Evolutionary conservation across 2,797 vertebrate species (phyloP), one percentile per base, ranked within the genome.

Genomic region (Distichodus sexfasciatus): DNA sequence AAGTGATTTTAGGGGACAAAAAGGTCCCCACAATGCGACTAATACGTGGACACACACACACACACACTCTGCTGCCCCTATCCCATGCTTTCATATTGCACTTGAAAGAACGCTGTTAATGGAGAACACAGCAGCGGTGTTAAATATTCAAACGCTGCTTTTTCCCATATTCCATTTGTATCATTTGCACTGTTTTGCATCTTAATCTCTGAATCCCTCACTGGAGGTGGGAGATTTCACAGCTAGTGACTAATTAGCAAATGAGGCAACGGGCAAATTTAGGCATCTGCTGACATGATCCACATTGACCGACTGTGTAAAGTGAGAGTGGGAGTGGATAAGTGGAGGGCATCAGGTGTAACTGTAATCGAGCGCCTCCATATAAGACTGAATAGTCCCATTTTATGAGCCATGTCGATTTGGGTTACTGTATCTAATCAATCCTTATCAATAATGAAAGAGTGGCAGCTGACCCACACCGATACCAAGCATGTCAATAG

Each of bases 361-460:
- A n/a, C n/a, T 6, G 41, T n/a, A 17, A 12, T 3, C 17, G 2
- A 17, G 15, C n/a, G 17, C n/a, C 8, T 44, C 41, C n/a, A 15
- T 15, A 44, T 14, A 44, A 14, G n/a, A n/a, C n/a, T n/a, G n/a
- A n/a, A n/a, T n/a, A n/a, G n/a, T n/a, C n/a, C n/a, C n/a, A n/a
- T 31, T 19, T 47, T 64, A 55, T 14, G 21, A 6, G 8, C 2
- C 36, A 41, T 63, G 15, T 72, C 10, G 41, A 19, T 54, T 54
- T 44, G 31, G 44, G 19, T 46, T 24, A 21, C 24, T 48, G n/a
- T 38, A 70, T 48, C 71, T 60, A 73, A 74, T 70, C 66, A 73
- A 54, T 65, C 38, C 5, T n/a, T 51, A 77, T 77, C 41, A 77
- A 62, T 74, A 69, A 77, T 66, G n/a, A 48, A 74, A 61, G 17